phyloP scores from a whole-genome alignment of 2,113 vertebrate species.

The Oreochromis aureus region DNA sequence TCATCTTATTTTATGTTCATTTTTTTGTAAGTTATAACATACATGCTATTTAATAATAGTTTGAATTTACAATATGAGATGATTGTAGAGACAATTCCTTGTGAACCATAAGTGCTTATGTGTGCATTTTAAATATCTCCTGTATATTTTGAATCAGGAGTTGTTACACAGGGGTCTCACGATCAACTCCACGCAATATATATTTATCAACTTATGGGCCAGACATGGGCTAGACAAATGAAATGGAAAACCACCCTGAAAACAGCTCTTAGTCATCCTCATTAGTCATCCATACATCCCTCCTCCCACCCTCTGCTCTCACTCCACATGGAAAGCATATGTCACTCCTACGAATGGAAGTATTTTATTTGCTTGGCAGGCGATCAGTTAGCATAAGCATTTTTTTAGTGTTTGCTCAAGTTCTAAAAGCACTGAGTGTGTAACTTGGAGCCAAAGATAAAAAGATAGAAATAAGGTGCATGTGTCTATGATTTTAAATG shows the following conservation, averaged over 20 bases:
- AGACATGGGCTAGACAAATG: slow-evolving; percentile 35
- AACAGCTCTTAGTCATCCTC: slow-evolving; percentile 35
- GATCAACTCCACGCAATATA: not conserved
- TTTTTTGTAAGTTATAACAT: not conserved
- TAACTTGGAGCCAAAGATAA: not conserved
- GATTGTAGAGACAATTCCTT: not conserved
- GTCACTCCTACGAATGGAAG: slow-evolving; percentile 7
- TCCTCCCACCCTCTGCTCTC: slow-evolving; percentile 39
- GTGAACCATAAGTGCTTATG: not conserved
- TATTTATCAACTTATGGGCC: slow-evolving; percentile 27
- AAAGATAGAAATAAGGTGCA: not conserved
- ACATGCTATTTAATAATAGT: not conserved
- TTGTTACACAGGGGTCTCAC: not conserved
- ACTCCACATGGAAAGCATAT: slow-evolving; percentile 37
- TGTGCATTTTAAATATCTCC: not conserved
- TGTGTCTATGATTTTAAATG: not conserved
- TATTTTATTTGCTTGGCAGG: not conserved
- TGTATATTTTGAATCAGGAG: not conserved
- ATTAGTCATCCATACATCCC: slow-evolving; percentile 47
- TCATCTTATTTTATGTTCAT: not conserved
- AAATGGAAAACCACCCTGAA: slow-evolving; percentile 19
- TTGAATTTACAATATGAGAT: not conserved
- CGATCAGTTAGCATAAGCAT: not conserved
- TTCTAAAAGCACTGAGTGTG: not conserved
- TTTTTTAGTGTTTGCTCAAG: not conserved